Evolutionary conservation across 2,888 invertebrate genomes (phyloP), one percentile per base, ranked within the genome.

Genomic region (Odontocerum albicorne): DNA sequence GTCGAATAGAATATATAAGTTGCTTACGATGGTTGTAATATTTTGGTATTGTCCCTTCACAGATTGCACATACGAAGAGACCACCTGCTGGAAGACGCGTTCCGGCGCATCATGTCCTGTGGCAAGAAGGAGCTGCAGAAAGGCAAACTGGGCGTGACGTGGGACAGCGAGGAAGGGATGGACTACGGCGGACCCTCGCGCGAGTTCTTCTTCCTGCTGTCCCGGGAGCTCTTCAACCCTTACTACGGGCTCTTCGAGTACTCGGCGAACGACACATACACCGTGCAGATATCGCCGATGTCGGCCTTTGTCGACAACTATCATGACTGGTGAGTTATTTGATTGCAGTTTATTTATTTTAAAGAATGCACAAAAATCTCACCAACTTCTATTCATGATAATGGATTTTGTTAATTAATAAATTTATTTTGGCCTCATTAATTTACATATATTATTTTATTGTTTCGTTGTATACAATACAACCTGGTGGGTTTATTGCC

Each of bases 211-310:
- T 97, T 96, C 74, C 84, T 98, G 20, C 79, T 98, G n/a, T 97
- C 96, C 0, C 81, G 97, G 49, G 96, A 98, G 70, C 82, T 98
- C 7, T 98, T 98, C 77, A 97, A 98, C 80, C 98, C 98, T 0
- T 97, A 97, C 73, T 97, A 98, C 66, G 97, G 97, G 0, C 83
- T 97, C 56, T 98, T 98, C 73, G 97, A 98, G 75, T 98, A 98
- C 71, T 96, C 96, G 0, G 96, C 96, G 40, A 96, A 96, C 69
- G 96, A 98, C 68, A 96, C 96, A 0, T 97, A 97, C 70, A 97
- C 96, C 4, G 96, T 97, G 16, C 92, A 93, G 73, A 89, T 93
- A 57, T 92, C 92, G 19, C 96, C 97, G 0, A 89, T 97, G 88
- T 96, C 96, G 2, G 91, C 94, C 0, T 96, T 96, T 68, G 96